Base-by-base conservation (phyloP, 2,797 vertebrate genomes). In the Crenichthys baileyi region DNA sequence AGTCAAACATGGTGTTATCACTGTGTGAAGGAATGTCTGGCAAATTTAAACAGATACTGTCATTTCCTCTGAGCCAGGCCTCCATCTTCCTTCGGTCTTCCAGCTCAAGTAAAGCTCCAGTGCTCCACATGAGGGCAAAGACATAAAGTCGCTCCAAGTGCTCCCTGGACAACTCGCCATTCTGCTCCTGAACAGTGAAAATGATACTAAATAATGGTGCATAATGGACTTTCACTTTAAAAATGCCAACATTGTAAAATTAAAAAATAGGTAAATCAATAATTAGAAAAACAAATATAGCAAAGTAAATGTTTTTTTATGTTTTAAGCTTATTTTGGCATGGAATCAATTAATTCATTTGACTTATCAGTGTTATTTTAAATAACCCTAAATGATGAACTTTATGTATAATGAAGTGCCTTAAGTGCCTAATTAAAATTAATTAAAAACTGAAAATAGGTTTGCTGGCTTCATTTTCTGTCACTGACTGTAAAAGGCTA, bases 51-150 rank as follows among this genome's bases (percentile, higher is more conserved):
- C 78, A 74, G 81, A 96, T 87, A 1, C 46, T 78, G 41, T 94
- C 88, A 76, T 95, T 95, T 0, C 87, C 87, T 78, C 96, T 95
- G 71, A 99, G 96, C 97, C 98, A 98, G 20, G 79, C 83, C 81
- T 99, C 98, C 95, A 99, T 88, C 86, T 95, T 97, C 78, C 83
- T 90, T 56, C 98, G 94, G 83, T 97, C 96, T 0, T 97, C 97
- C 74, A 93, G 88, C 83, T 99, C 98, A 77, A 99, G 92, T 31
- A 96, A 76, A 0, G 98, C 97, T 16, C 98, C 98, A 0, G 97
- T 16, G 56, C 98, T 99, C 98, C 98, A 99, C 96, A 99, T 97
- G 50, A 99, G 94, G 20, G 97, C 95, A 71, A 99, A 99, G 72
- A 97, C 36, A 15, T 97, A 99, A 12, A 99, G 93, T 9, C 96